Conservation (phyloP, 2,113 vertebrate species). For the Corvus hawaiiensis region DNA sequence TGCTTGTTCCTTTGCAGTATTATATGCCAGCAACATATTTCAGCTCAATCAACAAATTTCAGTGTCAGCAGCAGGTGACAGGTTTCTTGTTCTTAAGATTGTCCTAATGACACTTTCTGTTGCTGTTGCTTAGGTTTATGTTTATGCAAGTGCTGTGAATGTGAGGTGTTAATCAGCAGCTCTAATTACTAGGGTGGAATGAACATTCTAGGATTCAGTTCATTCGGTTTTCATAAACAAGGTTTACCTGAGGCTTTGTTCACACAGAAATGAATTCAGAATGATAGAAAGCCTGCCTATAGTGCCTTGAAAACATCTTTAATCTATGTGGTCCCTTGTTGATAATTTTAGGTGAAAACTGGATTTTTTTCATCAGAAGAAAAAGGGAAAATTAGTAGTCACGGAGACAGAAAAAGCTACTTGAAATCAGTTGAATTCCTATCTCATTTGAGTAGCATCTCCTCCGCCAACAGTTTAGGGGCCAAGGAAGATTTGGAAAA, state of each 20-base stretch:
- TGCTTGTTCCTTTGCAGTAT: background rate
- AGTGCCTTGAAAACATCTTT: background rate
- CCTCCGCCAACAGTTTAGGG: background rate
- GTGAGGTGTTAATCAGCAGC: constrained; percentile 61
- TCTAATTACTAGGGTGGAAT: constrained; percentile 61
- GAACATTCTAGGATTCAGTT: constrained; percentile 45
- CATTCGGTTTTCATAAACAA: constrained; percentile 59
- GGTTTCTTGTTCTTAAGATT: constrained; percentile 59
- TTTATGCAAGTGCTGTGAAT: constrained; percentile 62
- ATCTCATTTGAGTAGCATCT: background rate
- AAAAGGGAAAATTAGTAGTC: background rate
- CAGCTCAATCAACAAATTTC: constrained; percentile 47
- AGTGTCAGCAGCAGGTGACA: constrained; percentile 54
- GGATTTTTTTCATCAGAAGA: background rate
- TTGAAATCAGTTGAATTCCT: background rate
- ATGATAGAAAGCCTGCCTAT: background rate
- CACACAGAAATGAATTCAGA: constrained; percentile 1
- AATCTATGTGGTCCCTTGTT: background rate
- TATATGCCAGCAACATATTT: constrained; percentile 25
- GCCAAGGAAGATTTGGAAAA: background rate
- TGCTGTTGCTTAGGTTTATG: constrained; percentile 58
- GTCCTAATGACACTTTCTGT: constrained; percentile 61
- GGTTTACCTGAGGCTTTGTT: constrained; percentile 50
- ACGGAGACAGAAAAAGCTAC: background rate
- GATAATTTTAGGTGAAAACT: background rate